phyloP scores from a whole-genome alignment of 1,140 invertebrate genomes.

The Drosophila kikkawai region DNA sequence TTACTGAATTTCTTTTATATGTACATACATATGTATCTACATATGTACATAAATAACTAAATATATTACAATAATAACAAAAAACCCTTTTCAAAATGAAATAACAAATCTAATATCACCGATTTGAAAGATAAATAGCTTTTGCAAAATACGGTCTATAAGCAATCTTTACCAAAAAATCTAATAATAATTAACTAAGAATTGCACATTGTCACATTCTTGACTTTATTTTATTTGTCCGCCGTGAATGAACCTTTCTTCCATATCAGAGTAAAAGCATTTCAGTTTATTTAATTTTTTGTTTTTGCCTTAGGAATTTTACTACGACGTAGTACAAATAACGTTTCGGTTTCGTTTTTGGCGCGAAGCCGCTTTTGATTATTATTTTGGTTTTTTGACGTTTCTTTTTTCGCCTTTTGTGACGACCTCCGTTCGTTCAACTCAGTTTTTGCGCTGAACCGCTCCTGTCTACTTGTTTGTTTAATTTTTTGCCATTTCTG shows the following conservation, averaged over 20 bases:
- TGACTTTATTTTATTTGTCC: neutral
- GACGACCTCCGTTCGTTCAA: conserved; percentile 71
- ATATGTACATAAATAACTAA: too few relatives aligned
- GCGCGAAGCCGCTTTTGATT: conserved; percentile 49
- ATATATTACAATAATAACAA: neutral
- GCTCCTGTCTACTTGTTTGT: conserved; percentile 85
- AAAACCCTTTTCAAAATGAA: too few relatives aligned
- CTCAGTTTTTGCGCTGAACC: conserved; percentile 71
- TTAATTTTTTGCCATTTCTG: conserved; percentile 85
- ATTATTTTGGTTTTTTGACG: conserved; percentile 24
- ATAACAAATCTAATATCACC: too few relatives aligned
- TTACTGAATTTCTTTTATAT: conserved; percentile 8
- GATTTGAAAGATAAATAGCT: too few relatives aligned
- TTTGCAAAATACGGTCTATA: neutral
- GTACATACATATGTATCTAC: too few relatives aligned
- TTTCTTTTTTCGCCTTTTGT: conserved; percentile 46
- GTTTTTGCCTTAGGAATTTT: conserved; percentile 58
- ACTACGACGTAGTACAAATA: conserved; percentile 79
- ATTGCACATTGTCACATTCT: neutral
- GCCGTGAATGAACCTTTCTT: conserved; percentile 36
- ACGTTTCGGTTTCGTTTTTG: conserved; percentile 55
- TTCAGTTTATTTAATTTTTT: conserved; percentile 9
- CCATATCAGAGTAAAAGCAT: conserved; percentile 41
- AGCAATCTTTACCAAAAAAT: neutral
- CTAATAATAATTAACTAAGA: neutral